These are phyloP conservation scores for Pyrgus malvae DNA, from an alignment of 2,888 invertebrate genomes.

Conservation along the genomic window DNA sequence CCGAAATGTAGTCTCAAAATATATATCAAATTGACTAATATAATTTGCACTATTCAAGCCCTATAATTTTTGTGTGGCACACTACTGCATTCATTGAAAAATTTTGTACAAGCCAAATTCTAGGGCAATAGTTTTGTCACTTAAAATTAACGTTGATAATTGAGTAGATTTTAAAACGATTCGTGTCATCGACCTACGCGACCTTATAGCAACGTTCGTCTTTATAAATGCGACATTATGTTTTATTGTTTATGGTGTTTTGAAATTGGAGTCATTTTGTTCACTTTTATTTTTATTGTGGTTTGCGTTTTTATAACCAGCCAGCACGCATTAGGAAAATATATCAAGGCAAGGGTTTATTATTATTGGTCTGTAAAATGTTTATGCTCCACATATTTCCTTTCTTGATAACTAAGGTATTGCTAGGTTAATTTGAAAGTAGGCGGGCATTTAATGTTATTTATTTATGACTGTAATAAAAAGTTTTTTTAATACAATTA, in stretches of 20 bases:
- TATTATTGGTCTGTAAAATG: neutral
- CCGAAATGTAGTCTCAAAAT: no score
- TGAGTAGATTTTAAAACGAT: neutral
- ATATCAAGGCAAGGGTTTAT: neutral
- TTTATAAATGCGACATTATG: neutral
- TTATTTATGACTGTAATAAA: no score
- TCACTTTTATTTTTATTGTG: neutral
- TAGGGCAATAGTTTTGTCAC: no score
- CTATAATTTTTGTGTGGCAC: no score
- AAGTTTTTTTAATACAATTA: no score
- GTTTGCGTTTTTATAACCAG: neutral
- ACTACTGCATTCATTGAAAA: no score
- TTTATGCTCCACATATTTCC: no score
- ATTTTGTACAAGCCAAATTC: no score
- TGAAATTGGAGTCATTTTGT: neutral
- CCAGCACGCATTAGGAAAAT: neutral
- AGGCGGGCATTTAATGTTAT: no score
- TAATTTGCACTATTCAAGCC: no score
- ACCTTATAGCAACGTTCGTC: neutral
- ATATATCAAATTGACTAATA: no score
- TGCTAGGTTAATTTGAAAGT: no score
- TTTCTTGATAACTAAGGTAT: neutral
- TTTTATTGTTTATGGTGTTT: neutral
- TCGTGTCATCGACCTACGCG: constrained; percentile 1
- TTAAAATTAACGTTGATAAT: neutral